Conservation (phyloP, 2,888 invertebrate species). For the Ochropleura leucogaster region DNA sequence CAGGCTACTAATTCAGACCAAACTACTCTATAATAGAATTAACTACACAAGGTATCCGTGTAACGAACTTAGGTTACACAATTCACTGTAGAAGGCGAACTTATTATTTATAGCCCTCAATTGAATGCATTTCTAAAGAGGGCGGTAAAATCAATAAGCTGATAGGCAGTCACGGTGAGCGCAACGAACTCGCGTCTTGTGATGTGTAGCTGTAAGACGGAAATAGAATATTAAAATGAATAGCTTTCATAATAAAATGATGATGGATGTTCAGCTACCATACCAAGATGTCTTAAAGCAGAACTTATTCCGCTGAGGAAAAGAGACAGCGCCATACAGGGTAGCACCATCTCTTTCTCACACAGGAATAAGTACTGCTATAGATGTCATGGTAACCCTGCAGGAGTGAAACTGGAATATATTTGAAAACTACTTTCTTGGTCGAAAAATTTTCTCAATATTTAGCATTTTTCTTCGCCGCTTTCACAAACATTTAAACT, state of each 20-base stretch:
- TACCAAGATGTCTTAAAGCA: too few relatives aligned
- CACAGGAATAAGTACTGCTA: too few relatives aligned
- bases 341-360: too few relatives aligned
- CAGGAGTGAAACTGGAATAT: too few relatives aligned
- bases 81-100: neutral
- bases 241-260: neutral
- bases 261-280: neutral
- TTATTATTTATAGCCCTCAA: neutral
- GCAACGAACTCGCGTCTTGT: slow-evolving; percentile 4
- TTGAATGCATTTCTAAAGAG: slow-evolving; percentile 2
- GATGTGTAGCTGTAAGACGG: neutral
- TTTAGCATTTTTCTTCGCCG: too few relatives aligned
- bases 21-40: neutral
- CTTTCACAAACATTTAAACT: too few relatives aligned
- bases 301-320: too few relatives aligned
- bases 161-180: neutral
- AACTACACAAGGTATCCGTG: neutral
- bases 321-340: too few relatives aligned
- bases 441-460: too few relatives aligned
- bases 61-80: neutral
- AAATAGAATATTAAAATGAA: neutral
- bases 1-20: neutral
- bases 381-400: too few relatives aligned
- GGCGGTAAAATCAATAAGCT: slow-evolving; percentile 1
- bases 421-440: too few relatives aligned